These are phyloP conservation scores for Chrysopa pallens DNA, from an alignment of 1,140 invertebrate genomes.

Conservation along the genomic window DNA sequence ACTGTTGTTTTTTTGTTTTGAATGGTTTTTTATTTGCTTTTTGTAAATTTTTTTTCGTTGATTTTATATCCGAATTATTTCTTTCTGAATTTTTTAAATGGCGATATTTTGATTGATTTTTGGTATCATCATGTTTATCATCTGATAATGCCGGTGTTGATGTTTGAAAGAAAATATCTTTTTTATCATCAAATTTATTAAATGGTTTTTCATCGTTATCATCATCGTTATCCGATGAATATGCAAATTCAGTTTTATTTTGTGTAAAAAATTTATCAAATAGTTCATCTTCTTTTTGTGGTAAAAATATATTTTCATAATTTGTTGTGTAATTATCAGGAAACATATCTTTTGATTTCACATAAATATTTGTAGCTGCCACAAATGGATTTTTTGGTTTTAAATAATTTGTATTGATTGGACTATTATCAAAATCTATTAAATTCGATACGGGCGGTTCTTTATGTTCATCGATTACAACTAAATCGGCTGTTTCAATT, in stretches of 20 bases:
- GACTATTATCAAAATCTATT: too few relatives aligned
- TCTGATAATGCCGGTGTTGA: constrained; percentile 20
- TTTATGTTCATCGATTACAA: constrained; percentile 14
- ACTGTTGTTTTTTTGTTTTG: constrained; percentile 8
- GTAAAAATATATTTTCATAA: too few relatives aligned
- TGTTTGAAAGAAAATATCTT: too few relatives aligned
- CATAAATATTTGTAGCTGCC: constrained; percentile 6
- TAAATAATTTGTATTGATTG: neutral
- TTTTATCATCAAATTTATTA: too few relatives aligned
- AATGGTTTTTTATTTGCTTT: constrained; percentile 12
- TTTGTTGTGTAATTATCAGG: constrained; percentile 10
- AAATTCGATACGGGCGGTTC: neutral
- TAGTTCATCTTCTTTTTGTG: too few relatives aligned
- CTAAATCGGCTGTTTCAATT: neutral
- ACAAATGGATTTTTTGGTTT: constrained; percentile 1
- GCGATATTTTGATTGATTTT: constrained; percentile 31
- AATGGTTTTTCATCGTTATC: too few relatives aligned
- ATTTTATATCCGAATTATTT: constrained; percentile 4
- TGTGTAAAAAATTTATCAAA: too few relatives aligned
- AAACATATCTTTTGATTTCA: constrained; percentile 9
- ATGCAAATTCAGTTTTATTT: too few relatives aligned
- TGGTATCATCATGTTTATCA: constrained; percentile 24
- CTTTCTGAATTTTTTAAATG: constrained; percentile 21
- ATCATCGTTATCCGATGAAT: too few relatives aligned
- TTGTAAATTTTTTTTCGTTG: constrained; percentile 6